Conservation (phyloP, 2,113 vertebrate genomes). For the Menura novaehollandiae region DNA sequence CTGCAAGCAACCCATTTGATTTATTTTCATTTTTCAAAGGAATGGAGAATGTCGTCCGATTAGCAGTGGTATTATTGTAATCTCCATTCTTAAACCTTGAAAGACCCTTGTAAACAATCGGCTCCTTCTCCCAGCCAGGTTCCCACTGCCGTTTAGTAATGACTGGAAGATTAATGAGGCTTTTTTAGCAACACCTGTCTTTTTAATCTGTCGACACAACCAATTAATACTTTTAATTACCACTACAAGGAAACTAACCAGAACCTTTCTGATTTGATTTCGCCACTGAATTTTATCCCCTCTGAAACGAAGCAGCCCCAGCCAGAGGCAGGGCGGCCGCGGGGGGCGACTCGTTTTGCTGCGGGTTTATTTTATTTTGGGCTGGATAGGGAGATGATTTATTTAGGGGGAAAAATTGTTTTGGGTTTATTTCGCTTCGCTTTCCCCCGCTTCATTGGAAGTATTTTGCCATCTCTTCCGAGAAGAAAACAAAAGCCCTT, state of each 20-base stretch:
- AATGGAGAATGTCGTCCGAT: neutral
- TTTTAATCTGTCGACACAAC: constrained; percentile 44
- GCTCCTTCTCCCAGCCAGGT: neutral
- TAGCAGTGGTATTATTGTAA: neutral
- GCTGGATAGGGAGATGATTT: neutral
- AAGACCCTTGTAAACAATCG: constrained; percentile 31
- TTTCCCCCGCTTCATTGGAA: neutral
- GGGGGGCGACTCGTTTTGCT: neutral
- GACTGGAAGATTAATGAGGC: constrained; percentile 61
- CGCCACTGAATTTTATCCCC: neutral
- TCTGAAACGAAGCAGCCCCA: neutral
- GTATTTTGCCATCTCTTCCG: neutral
- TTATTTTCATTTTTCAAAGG: constrained; percentile 24
- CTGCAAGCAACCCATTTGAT: neutral
- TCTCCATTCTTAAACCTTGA: constrained; percentile 16
- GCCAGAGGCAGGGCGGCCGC: neutral
- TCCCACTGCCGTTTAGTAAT: neutral
- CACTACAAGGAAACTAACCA: constrained; percentile 42
- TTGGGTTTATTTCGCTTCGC: neutral
- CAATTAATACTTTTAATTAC: constrained; percentile 67
- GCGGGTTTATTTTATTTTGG: neutral
- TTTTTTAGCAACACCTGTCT: constrained; percentile 57
- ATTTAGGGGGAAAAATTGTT: neutral
- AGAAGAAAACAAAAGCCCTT: neutral
- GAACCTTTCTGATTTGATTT: constrained; percentile 29